Base-by-base conservation (phyloP, 2,888 invertebrate species). In the Chaitophorus viminalis region DNA sequence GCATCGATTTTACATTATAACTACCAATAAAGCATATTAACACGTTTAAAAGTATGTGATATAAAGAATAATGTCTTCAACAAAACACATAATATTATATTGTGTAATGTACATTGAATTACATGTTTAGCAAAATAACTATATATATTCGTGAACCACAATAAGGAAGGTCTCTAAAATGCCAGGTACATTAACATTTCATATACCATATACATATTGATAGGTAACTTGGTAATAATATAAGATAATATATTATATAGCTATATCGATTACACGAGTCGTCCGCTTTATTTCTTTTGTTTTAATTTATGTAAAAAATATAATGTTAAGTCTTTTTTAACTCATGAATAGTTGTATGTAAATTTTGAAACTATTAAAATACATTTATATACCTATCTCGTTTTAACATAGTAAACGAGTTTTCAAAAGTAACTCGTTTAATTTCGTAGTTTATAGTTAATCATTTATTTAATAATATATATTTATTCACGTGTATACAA, bases 351-450 rank as follows among this genome's bases (percentile, higher is more conserved):
- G 36, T 79, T 79, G 79, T 79, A 79, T 79, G 60, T n/a, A 60
- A 79, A 79, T 79, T 65, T 31, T n/a, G n/a, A 79, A 79, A 79
- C 60, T 79, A 79, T 79, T 79, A 65, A 36, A 79, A 79, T 79
- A n/a, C n/a, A 36, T 60, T 79, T 60, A 60, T 21, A 25, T 60
- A 79, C n/a, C n/a, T n/a, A n/a, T 17, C 78, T 33, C 78, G 25
- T 33, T 36, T 79, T 65, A 31, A 25, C 60, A 29, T 52, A 54
- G 33, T 78, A 79, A 79, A 79, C 79, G 36, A 79, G 79, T 79
- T 60, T 78, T 78, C 21, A 36, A 25, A 60, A 78, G 60, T 60
- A n/a, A 54, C 31, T 54, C 31, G 77, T 79, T n/a, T 60, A 65
- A 79, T 79, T 60, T 36, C 36, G 52, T 54, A 11, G 17, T 60